phyloP scores from a whole-genome alignment of 2,797 vertebrate species.

The Somateria mollissima region DNA sequence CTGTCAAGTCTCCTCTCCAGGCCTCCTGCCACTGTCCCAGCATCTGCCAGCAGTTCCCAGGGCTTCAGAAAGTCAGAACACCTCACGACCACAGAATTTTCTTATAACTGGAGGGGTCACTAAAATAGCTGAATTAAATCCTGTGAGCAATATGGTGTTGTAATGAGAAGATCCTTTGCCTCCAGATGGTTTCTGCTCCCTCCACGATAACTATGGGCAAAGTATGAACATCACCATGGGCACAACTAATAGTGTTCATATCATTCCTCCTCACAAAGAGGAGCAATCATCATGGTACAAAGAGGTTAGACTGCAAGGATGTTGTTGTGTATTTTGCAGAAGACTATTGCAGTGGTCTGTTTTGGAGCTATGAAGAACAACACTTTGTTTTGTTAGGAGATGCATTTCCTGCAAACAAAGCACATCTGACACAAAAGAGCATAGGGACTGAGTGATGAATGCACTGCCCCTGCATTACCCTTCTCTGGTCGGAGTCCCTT shows the following conservation, averaged over 20 bases:
- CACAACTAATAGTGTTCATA: neutral
- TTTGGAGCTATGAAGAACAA: neutral
- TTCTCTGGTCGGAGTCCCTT: neutral
- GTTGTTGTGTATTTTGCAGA: neutral
- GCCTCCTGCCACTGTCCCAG: neutral
- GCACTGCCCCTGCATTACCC: neutral
- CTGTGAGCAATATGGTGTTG: neutral
- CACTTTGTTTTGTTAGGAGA: neutral
- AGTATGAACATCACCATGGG: neutral
- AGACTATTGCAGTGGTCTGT: neutral
- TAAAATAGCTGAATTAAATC: neutral
- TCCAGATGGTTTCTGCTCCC: neutral
- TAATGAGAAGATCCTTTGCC: neutral
- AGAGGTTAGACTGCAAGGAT: neutral
- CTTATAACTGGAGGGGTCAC: neutral
- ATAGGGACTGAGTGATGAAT: neutral
- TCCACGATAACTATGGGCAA: neutral
- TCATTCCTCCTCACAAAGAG: neutral
- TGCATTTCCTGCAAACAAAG: neutral
- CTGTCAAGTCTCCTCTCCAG: neutral
- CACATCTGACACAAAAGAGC: neutral
- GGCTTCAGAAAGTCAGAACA: neutral
- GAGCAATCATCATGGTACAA: neutral
- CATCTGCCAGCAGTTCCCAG: neutral
- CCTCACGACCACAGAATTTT: neutral